A percentile compares a stretch with the other conserved stretches of the same genome.
phyloP scores from a whole-genome alignment of 2,797 vertebrate genomes.

The Anabacerthia variegaticeps region DNA sequence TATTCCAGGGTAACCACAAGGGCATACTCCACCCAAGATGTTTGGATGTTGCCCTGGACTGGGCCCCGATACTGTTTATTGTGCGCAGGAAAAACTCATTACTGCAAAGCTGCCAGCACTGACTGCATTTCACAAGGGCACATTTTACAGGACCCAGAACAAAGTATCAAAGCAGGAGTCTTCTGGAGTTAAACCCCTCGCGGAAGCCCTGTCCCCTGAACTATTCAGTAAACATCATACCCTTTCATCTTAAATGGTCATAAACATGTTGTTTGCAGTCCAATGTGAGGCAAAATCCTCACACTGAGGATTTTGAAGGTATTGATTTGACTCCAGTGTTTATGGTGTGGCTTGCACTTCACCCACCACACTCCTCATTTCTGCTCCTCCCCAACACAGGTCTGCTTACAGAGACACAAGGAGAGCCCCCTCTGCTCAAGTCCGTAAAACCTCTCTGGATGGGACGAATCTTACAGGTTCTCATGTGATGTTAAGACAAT shows the following conservation, averaged over 20 bases:
- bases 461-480: neutral
- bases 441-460: neutral
- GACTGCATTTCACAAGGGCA: neutral
- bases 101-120: neutral
- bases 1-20: constrained; percentile 50
- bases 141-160: neutral
- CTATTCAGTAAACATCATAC: neutral
- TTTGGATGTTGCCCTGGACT: constrained; percentile 21
- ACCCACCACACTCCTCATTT: neutral
- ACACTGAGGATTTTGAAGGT: neutral
- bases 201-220: neutral
- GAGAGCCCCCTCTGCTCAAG: neutral
- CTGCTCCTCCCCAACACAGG: neutral
- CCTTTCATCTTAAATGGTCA: neutral
- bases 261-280: neutral
- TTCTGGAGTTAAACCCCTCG: neutral
- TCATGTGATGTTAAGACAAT: neutral
- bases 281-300: neutral
- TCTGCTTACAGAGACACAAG: neutral
- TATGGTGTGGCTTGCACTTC: neutral
- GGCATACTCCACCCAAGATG: constrained; percentile 55
- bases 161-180: neutral
- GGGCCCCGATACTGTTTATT: constrained; percentile 18
- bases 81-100: constrained; percentile 17
- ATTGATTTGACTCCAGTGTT: neutral